Conservation (phyloP, 2,113 vertebrate genomes). For the Calyptomena viridis region DNA sequence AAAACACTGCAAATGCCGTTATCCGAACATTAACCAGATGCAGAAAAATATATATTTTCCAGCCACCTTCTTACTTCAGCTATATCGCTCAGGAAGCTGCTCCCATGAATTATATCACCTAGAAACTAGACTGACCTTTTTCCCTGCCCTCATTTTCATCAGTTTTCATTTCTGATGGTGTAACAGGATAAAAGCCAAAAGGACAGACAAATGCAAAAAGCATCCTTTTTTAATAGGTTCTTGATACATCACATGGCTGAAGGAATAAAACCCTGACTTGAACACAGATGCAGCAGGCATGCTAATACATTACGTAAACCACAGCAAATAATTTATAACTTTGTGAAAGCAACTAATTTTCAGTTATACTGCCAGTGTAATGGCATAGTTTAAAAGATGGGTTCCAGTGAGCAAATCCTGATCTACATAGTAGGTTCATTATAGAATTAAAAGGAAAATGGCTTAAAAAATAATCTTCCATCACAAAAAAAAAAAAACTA, state of each 20-base stretch:
- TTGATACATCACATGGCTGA: background rate
- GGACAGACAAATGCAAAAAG: background rate
- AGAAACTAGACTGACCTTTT: background rate
- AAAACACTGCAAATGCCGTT: background rate
- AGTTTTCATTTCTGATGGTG: background rate
- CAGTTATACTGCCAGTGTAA: background rate
- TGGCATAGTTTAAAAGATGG: background rate
- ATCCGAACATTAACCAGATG: background rate
- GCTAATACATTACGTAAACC: constrained; percentile 14
- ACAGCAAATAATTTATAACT: constrained; percentile 41
- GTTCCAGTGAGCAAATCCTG: background rate
- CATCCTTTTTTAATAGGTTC: background rate
- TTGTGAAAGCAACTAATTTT: background rate
- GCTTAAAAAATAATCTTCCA: background rate
- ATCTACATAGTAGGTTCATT: background rate
- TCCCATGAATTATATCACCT: background rate
- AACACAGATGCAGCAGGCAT: background rate
- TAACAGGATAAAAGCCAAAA: background rate
- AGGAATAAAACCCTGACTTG: background rate
- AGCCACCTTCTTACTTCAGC: background rate
- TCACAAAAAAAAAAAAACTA: background rate
- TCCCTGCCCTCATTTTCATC: background rate
- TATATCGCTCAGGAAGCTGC: background rate
- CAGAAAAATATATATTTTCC: background rate
- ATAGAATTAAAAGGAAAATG: background rate